Evolutionary conservation across 1,140 invertebrate species (phyloP).

Genomic region (Aphelenchoides fujianensis): DNA sequence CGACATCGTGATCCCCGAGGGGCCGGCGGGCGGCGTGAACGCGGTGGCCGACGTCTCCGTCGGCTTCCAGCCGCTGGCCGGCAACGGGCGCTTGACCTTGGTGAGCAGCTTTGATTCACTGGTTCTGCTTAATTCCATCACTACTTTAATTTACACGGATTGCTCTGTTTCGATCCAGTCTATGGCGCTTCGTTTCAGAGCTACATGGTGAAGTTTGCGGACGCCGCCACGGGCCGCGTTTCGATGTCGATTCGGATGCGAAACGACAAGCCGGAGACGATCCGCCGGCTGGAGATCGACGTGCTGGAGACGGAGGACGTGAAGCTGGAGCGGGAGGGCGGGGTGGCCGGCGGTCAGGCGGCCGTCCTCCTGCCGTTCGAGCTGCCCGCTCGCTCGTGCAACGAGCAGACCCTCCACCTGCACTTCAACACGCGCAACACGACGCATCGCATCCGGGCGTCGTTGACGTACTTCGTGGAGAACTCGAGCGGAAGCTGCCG

Average conservation of each 20-base stretch:
- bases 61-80: neutral
- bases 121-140: too few relatives aligned
- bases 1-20: neutral
- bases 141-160: too few relatives aligned
- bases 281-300: slow-evolving; percentile 20
- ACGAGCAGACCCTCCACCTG: slow-evolving; percentile 35
- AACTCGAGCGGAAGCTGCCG: slow-evolving; percentile 16
- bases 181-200: too few relatives aligned
- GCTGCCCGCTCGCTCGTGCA: slow-evolving; percentile 19
- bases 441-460: slow-evolving; percentile 28
- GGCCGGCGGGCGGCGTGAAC: neutral
- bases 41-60: neutral
- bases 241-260: slow-evolving; percentile 11
- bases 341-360: too few relatives aligned
- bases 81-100: slow-evolving; percentile 4
- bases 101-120: too few relatives aligned
- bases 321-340: slow-evolving; percentile 1
- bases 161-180: too few relatives aligned
- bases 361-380: slow-evolving; percentile 29
- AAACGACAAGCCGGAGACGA: slow-evolving; percentile 19
- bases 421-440: slow-evolving; percentile 12
- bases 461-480: slow-evolving; percentile 37
- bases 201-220: slow-evolving; percentile 23
- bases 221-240: slow-evolving; percentile 19
- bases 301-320: slow-evolving; percentile 22